phyloP scores from a whole-genome alignment of 2,888 invertebrate genomes.

The Sisyra terminalis region DNA sequence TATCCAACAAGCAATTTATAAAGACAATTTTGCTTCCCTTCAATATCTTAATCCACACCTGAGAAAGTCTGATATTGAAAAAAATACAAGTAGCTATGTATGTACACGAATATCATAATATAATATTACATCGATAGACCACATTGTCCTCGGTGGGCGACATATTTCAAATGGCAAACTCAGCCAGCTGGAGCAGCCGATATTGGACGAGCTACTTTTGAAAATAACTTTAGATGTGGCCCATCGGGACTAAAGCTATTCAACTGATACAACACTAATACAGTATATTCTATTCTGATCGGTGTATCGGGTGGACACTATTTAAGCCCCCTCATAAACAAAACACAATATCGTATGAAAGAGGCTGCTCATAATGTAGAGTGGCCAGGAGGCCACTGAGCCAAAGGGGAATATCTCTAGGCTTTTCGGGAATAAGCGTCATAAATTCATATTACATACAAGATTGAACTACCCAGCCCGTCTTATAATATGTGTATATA shows the following conservation, averaged over 20 bases:
- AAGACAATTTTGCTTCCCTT: too few relatives aligned
- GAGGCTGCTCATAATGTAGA: slow-evolving; percentile 8
- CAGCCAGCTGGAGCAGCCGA: not conserved
- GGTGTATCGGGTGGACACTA: slow-evolving; percentile 5
- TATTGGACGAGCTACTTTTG: slow-evolving; percentile 9
- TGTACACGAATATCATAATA: too few relatives aligned
- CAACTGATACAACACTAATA: too few relatives aligned
- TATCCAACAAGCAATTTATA: too few relatives aligned
- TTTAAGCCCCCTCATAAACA: slow-evolving; percentile 9
- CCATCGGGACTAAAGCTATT: slow-evolving; percentile 5
- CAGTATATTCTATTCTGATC: slow-evolving; percentile 1
- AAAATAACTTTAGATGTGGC: slow-evolving; percentile 5
- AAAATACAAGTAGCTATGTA: too few relatives aligned
- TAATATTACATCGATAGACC: too few relatives aligned
- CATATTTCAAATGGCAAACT: not conserved
- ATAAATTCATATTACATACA: slow-evolving; percentile 7
- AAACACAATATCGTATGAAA: slow-evolving; percentile 7
- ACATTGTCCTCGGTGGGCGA: too few relatives aligned
- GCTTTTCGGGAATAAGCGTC: slow-evolving; percentile 5
- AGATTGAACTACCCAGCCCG: slow-evolving; percentile 1
- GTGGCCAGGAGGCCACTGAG: slow-evolving; percentile 5
- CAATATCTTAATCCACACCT: too few relatives aligned
- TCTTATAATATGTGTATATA: too few relatives aligned
- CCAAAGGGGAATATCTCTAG: slow-evolving; percentile 3
- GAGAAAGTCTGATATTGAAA: too few relatives aligned